Conservation (phyloP, 2,888 invertebrate genomes). For the Orchestes rusci region DNA sequence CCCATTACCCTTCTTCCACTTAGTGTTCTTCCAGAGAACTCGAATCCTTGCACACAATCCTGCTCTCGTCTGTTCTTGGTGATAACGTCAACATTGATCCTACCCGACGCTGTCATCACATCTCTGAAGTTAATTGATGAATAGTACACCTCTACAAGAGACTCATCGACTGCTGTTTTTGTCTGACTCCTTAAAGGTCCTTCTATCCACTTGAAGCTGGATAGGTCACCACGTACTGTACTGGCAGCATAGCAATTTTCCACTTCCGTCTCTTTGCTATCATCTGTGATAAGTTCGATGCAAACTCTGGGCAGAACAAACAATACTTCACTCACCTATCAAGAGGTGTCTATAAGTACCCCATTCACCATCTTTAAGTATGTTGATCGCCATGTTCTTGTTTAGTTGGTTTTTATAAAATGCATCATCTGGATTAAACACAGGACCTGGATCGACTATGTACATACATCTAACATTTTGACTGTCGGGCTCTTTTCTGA, state of each 20-base stretch:
- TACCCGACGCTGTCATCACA: slow-evolving; percentile 89
- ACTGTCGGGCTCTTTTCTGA: slow-evolving; percentile 53
- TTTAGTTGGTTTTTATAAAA: slow-evolving; percentile 60
- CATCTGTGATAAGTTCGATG: slow-evolving; percentile 46
- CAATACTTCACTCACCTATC: slow-evolving; percentile 53
- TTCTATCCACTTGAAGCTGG: slow-evolving; percentile 78
- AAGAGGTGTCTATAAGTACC: slow-evolving; percentile 71
- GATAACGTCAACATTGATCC: slow-evolving; percentile 75
- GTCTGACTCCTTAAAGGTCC: slow-evolving; percentile 44
- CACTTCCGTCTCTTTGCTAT: slow-evolving; percentile 43
- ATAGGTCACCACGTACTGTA: slow-evolving; percentile 74
- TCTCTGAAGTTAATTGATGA: slow-evolving; percentile 85
- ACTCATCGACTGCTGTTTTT: not conserved
- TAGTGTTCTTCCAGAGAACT: slow-evolving; percentile 50
- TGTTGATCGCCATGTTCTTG: slow-evolving; percentile 72
- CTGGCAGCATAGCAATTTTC: slow-evolving; percentile 74
- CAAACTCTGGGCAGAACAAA: no score
- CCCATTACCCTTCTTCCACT: slow-evolving; percentile 40
- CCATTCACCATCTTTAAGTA: slow-evolving; percentile 54
- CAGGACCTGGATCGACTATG: slow-evolving; percentile 51
- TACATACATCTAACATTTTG: slow-evolving; percentile 46
- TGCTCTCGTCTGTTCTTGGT: slow-evolving; percentile 58
- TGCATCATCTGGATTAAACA: slow-evolving; percentile 48
- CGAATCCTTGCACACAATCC: slow-evolving; percentile 62
- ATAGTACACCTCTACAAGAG: slow-evolving; percentile 46